These are phyloP conservation scores for Vesta saturnalis DNA, from an alignment of 2,888 invertebrate species.

Conservation along the genomic window DNA sequence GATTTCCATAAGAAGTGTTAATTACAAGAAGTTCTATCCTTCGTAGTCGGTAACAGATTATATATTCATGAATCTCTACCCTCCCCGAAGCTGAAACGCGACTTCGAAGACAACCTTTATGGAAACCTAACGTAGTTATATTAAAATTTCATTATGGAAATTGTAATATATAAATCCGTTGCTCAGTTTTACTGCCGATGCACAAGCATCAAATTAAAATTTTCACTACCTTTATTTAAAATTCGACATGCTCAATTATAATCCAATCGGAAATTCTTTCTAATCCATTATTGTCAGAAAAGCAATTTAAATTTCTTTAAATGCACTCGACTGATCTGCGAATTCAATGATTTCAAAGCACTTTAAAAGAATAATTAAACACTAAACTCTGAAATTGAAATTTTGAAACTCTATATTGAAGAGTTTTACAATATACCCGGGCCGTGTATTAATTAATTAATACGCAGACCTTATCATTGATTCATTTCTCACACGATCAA, in stretches of 20 bases:
- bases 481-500: neutral
- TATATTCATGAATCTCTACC: conserved; percentile 50
- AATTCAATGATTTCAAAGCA: neutral
- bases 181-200: conserved; percentile 29
- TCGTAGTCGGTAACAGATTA: conserved; percentile 48
- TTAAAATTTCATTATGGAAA: conserved; percentile 45
- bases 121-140: conserved; percentile 45
- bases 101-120: conserved; percentile 38
- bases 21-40: conserved; percentile 50
- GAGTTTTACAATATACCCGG: neutral
- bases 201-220: conserved; percentile 14
- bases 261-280: conserved; percentile 2
- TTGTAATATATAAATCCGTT: conserved; percentile 35
- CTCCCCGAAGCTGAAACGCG: conserved; percentile 30
- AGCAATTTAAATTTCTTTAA: conserved; percentile 11
- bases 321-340: conserved; percentile 1
- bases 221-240: conserved; percentile 11
- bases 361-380: conserved; percentile 20
- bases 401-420: neutral
- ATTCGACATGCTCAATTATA: conserved; percentile 11
- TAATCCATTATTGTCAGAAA: conserved; percentile 2
- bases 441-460: neutral
- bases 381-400: conserved; percentile 8
- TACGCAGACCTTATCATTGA: neutral
- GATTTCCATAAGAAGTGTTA: conserved; percentile 53